Percentiles rank a stretch among this genome's conserved stretches.
These are phyloP conservation scores for Erythrolamprus reginae DNA, from an alignment of 2,113 vertebrate species.

Conservation along the genomic window DNA sequence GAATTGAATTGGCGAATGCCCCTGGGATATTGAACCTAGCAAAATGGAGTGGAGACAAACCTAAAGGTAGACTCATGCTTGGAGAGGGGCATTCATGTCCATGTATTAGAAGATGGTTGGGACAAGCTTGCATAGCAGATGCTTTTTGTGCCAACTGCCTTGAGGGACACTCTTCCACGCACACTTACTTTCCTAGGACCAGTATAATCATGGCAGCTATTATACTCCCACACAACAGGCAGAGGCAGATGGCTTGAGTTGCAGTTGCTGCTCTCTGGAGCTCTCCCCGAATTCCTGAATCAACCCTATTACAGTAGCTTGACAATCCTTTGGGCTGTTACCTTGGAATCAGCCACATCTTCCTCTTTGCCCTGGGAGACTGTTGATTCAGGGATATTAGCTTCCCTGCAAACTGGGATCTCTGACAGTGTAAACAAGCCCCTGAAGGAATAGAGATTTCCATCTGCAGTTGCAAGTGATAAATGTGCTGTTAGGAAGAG, in stretches of 20 bases:
- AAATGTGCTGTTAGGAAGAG: conserved; percentile 48
- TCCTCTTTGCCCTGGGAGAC: not conserved
- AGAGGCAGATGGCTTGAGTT: not conserved
- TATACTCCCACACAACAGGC: not conserved
- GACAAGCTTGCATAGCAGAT: accelerated
- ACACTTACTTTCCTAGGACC: not conserved
- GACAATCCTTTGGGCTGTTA: not conserved
- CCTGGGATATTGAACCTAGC: accelerated
- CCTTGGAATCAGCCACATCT: not conserved
- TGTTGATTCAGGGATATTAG: conserved; percentile 11
- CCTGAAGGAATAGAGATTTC: conserved; percentile 24
- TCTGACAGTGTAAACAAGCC: conserved; percentile 12
- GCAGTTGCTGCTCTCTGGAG: not conserved
- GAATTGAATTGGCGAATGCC: accelerated
- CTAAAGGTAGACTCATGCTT: accelerated
- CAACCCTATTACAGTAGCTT: not conserved
- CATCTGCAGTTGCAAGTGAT: conserved; percentile 30
- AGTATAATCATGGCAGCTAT: not conserved
- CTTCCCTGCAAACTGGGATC: not conserved
- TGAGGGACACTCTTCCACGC: not conserved
- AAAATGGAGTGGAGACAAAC: not conserved
- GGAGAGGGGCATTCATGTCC: not conserved
- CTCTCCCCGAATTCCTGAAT: not conserved
- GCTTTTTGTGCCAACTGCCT: not conserved
- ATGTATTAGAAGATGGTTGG: not conserved